Base-by-base conservation (phyloP, 2,113 vertebrate genomes). In the Eclectus roratus region DNA sequence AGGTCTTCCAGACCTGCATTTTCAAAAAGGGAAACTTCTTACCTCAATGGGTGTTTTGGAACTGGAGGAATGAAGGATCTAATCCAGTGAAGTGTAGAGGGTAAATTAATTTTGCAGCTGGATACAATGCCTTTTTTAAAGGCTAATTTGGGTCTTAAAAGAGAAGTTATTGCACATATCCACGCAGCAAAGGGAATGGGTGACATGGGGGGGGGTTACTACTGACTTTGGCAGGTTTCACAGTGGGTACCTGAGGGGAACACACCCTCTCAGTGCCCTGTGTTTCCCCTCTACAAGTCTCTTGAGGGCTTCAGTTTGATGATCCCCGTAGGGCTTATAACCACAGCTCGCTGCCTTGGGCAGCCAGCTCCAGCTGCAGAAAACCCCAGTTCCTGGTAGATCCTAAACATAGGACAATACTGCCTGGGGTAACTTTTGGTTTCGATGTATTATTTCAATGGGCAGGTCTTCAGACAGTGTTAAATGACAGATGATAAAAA, bases 401-500 rank as follows among this genome's bases (percentile, higher is more conserved):
- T 86, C 56, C 85, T 47, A 69, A 93, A 65, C 83, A 71, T 58
- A 37, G 66, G 0, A 0, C 55, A 81, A 61, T 64, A 35, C 55
- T 85, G 74, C 58, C 65, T 50, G 72, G 69, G 61, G 61, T 87
- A 87, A 93, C 77, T 92, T 89, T 37, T 44, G 58, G 73, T 39
- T 85, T 77, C 60, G 70, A 80, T 81, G 81, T n/a, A 90, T 95
- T 93, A 96, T 95, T 97, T 93, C 96, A 95, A 56, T 89, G 79
- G 90, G 87, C 70, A 96, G 88, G 71, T 91, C 93, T 94, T 96
- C 91, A 96, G 88, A 91, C 89, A 93, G 88, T 65, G 93, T 55
- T 96, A 96, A 96, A 94, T 97, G 96, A 95, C 90, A 95, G 93
- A 92, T 92, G 72, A 96, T 94, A 85, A 85, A 20, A 89, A 92